phyloP scores from a whole-genome alignment of 1,140 invertebrate genomes.

The Megalonaias nervosa region DNA sequence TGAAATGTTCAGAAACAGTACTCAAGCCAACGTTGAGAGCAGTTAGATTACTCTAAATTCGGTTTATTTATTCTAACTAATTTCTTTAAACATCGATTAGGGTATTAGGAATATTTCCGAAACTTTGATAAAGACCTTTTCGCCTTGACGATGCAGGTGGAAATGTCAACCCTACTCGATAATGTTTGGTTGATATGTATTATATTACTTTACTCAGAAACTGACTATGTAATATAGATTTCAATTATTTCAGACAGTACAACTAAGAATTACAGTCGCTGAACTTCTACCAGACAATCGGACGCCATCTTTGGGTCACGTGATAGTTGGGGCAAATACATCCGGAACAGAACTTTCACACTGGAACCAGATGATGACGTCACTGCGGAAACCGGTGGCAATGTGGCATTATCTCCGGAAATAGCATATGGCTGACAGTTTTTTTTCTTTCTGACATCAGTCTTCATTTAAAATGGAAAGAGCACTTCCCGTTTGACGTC shows the following conservation, averaged over 20 bases:
- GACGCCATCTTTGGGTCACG: slow-evolving; percentile 89
- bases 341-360: slow-evolving; percentile 89
- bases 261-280: slow-evolving; percentile 83
- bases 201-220: not conserved
- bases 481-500: too few species aligned
- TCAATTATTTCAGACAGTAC: slow-evolving; percentile 58
- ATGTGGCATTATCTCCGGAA: slow-evolving; percentile 85
- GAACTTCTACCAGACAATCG: slow-evolving; percentile 90
- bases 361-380: slow-evolving; percentile 92
- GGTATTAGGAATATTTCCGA: too few species aligned
- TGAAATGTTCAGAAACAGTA: too few species aligned
- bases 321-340: slow-evolving; percentile 84
- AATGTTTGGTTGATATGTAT: not conserved
- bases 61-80: too few species aligned
- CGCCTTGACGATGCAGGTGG: not conserved
- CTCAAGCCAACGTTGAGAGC: too few species aligned
- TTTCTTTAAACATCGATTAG: too few species aligned
- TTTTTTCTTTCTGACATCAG: too few species aligned
- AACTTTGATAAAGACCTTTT: not conserved
- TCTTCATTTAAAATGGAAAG: too few species aligned
- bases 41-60: too few species aligned
- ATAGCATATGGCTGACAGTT: slow-evolving; percentile 24
- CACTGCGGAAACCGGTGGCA: slow-evolving; percentile 87
- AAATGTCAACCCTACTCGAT: not conserved
- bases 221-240: too few species aligned